These are phyloP conservation scores for Buteo buteo DNA, from an alignment of 2,113 vertebrate species.

Conservation along the genomic window DNA sequence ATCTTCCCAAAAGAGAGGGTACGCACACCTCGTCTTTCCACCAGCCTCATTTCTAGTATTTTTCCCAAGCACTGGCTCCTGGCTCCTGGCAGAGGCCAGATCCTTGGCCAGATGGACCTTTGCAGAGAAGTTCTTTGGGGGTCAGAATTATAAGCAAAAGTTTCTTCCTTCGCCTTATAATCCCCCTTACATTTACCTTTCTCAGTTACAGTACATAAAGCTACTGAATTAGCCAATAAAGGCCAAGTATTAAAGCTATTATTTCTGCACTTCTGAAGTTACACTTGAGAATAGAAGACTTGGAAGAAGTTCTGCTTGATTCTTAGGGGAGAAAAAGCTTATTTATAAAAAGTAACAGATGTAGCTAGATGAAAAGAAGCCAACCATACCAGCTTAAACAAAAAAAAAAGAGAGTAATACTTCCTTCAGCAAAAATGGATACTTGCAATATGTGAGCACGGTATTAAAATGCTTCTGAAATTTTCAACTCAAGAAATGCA, in stretches of 20 bases:
- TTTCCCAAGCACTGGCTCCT: neutral
- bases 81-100: neutral
- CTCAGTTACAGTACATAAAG: slow-evolving; percentile 2
- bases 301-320: slow-evolving; percentile 44
- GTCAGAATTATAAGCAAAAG: neutral
- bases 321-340: slow-evolving; percentile 4
- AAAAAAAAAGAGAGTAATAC: neutral
- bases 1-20: neutral
- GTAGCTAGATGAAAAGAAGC: slow-evolving; percentile 42
- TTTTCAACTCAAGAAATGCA: neutral
- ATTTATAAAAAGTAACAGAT: slow-evolving; percentile 51
- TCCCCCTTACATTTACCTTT: slow-evolving; percentile 52
- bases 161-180: slow-evolving; percentile 3
- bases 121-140: neutral
- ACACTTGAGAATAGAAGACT: slow-evolving; percentile 37
- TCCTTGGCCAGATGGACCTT: neutral
- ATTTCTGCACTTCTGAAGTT: slow-evolving; percentile 40
- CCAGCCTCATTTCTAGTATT: neutral
- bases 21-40: neutral
- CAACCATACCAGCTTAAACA: neutral
- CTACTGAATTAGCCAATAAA: slow-evolving; percentile 51
- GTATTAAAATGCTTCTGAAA: neutral
- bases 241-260: slow-evolving; percentile 53
- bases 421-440: neutral
- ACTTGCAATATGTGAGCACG: neutral